Conservation (phyloP, 2,888 invertebrate species). For the Nycteola revayana region DNA sequence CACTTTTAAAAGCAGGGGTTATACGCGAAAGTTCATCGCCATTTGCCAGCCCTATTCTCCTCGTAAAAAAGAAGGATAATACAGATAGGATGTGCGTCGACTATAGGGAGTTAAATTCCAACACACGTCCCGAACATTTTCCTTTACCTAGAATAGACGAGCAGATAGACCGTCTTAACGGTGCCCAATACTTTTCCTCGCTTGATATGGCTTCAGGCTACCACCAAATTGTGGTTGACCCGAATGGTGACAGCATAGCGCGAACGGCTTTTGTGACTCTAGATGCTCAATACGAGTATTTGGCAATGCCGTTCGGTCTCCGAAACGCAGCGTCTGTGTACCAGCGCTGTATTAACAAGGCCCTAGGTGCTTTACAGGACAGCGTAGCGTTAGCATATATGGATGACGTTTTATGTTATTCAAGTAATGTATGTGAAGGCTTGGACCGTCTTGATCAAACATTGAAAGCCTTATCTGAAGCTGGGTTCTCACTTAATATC, state of each 20-base stretch:
- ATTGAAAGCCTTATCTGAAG: neutral
- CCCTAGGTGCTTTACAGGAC: neutral
- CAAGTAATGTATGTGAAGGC: neutral
- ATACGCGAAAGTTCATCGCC: slow-evolving; percentile 17
- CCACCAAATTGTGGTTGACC: slow-evolving; percentile 28
- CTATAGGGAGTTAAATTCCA: slow-evolving; percentile 27
- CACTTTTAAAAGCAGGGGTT: slow-evolving; percentile 20
- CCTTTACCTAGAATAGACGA: slow-evolving; percentile 12
- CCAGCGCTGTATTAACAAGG: neutral
- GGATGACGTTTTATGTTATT: slow-evolving; percentile 1
- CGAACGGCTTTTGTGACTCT: slow-evolving; percentile 23
- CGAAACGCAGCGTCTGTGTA: slow-evolving; percentile 11
- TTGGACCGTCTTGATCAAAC: neutral
- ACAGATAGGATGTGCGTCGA: slow-evolving; percentile 1
- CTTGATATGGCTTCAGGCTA: slow-evolving; percentile 33
- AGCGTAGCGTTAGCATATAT: neutral
- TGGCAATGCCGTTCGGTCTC: slow-evolving; percentile 29
- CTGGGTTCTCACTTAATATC: neutral
- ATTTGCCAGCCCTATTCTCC: neutral
- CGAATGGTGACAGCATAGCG: slow-evolving; percentile 13
- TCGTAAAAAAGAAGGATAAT: neutral
- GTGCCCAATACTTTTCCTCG: slow-evolving; percentile 17
- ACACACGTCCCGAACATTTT: slow-evolving; percentile 26
- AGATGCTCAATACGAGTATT: slow-evolving; percentile 20
- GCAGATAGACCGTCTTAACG: neutral